Conservation (phyloP, 2,888 invertebrate genomes). For the Anthophora plumipes region DNA sequence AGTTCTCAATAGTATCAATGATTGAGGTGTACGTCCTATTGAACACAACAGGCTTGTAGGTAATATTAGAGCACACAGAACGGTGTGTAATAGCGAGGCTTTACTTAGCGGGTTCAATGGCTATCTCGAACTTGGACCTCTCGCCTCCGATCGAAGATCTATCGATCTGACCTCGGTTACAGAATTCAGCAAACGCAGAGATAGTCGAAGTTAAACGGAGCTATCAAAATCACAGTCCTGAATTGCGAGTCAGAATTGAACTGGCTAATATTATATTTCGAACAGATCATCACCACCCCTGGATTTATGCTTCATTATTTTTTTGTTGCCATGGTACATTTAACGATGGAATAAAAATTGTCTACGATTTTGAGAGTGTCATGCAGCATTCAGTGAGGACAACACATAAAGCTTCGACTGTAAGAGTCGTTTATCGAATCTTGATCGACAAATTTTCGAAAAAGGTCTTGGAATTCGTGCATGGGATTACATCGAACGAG, state of each 20-base stretch:
- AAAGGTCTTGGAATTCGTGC: background rate
- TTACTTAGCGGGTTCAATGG: conserved; percentile 36
- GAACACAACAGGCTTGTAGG: conserved; percentile 20
- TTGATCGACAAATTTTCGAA: background rate
- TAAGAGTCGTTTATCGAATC: background rate
- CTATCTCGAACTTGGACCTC: conserved; percentile 6
- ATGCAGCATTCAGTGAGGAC: conserved; percentile 1
- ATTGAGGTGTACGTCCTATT: conserved; percentile 21
- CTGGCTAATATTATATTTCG: background rate
- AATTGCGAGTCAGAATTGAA: conserved; percentile 3
- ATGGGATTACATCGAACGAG: background rate
- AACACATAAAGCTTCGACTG: conserved; percentile 2
- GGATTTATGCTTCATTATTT: background rate
- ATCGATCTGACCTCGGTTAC: conserved; percentile 22
- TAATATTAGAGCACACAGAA: conserved; percentile 27
- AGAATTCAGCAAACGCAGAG: conserved; percentile 1
- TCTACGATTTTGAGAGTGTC: background rate
- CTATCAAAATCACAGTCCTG: no score
- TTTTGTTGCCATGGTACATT: background rate
- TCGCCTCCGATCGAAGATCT: conserved; percentile 18
- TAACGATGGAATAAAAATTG: no score
- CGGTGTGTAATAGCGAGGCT: conserved; percentile 36
- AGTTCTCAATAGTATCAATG: conserved; percentile 47
- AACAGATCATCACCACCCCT: background rate
- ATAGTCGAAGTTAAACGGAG: conserved; percentile 3